Evolutionary conservation across 2,113 vertebrate species (phyloP).

Genomic region (sheep (Ovis aries)): ARS-UI_Ramb_v3.0 NC_056054.1:183443001-183443500

Average conservation of each 20-base stretch:
- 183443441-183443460: not conserved
- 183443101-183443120: not conserved
- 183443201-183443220: not conserved
- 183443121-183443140: not conserved
- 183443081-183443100: not conserved
- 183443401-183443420: not conserved
- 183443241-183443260: not conserved
- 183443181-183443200: not conserved
- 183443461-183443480: not conserved
- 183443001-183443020: not conserved
- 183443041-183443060: not conserved
- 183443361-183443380: not conserved
- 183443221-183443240: not conserved
- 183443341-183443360: rapidly evolving
- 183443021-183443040: not conserved
- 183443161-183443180: not conserved
- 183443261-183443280: not conserved
- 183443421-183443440: not conserved
- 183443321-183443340: not conserved
- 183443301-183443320: not conserved
- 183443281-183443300: not conserved
- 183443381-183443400: not conserved
- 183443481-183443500: not conserved
- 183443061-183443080: not conserved
- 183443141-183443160: not conserved